phyloP scores from a whole-genome alignment of 2,113 vertebrate genomes.

The Oncorhynchus tshawytscha region DNA sequence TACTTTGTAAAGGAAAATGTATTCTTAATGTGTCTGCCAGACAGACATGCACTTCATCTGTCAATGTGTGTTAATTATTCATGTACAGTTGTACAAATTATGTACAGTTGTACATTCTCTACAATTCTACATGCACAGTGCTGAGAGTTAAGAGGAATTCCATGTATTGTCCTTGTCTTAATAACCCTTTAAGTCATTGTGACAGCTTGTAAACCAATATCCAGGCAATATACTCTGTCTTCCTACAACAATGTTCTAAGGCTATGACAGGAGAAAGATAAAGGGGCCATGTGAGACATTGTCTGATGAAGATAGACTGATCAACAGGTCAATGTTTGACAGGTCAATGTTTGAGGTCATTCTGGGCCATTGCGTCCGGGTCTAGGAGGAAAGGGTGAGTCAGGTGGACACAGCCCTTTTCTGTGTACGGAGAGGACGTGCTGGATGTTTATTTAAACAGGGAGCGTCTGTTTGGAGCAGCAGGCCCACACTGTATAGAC shows the following conservation, averaged over 20 bases:
- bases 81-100: no score
- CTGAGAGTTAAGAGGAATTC: not conserved
- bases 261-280: not conserved
- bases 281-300: not conserved
- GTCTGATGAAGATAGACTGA: not conserved
- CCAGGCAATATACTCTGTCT: not conserved
- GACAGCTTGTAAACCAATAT: no score
- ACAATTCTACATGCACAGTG: not conserved
- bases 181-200: no score
- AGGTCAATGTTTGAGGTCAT: not conserved
- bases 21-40: not conserved
- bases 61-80: not conserved
- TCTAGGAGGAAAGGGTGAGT: constrained; percentile 9
- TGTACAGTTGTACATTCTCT: no score
- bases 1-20: not conserved
- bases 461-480: constrained; percentile 1
- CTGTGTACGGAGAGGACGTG: constrained; percentile 12
- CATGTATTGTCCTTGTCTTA: not conserved
- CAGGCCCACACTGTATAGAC: not conserved
- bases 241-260: not conserved
- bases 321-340: not conserved
- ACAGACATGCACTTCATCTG: not conserved
- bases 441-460: constrained; percentile 5
- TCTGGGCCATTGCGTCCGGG: not conserved
- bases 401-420: constrained; percentile 1